Percentiles rank a stretch among this genome's conserved stretches.
These are phyloP conservation scores for Syndactyla subalaris DNA, from an alignment of 2,797 vertebrate genomes.

Conservation along the genomic window DNA sequence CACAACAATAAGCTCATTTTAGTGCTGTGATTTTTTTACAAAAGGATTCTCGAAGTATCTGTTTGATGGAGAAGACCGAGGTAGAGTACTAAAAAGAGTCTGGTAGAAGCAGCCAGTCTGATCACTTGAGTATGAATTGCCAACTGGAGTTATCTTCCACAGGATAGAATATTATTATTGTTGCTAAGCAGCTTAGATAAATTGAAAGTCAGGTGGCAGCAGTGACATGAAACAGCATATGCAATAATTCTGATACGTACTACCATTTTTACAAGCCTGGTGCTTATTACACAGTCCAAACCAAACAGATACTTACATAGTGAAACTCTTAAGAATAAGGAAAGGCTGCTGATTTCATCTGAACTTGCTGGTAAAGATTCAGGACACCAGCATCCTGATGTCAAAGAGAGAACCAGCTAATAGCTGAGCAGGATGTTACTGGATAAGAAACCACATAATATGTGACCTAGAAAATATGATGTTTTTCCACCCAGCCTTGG, in stretches of 20 bases:
- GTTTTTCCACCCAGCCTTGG: slow-evolving; percentile 9
- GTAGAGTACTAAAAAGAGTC: neutral
- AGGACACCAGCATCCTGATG: neutral
- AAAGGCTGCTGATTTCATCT: neutral
- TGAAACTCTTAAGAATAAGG: neutral
- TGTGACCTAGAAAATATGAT: neutral
- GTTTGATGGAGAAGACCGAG: neutral
- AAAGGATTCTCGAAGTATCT: neutral
- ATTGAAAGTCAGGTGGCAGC: neutral
- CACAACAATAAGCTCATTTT: neutral
- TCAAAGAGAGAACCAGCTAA: neutral
- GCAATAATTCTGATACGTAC: neutral
- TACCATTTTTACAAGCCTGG: neutral
- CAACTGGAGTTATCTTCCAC: neutral
- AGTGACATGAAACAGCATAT: neutral
- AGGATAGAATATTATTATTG: neutral
- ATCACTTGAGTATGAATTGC: neutral
- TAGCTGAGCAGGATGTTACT: neutral
- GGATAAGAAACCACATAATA: neutral
- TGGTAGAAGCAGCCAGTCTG: neutral
- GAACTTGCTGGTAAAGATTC: neutral
- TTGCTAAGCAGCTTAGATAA: neutral
- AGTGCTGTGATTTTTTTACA: neutral
- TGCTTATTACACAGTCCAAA: neutral
- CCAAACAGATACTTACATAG: neutral